A percentile compares a stretch with the other conserved stretches of the same genome.
Evolutionary conservation across 2,113 vertebrate genomes (phyloP).

Genomic region (Mungos mungo): DNA sequence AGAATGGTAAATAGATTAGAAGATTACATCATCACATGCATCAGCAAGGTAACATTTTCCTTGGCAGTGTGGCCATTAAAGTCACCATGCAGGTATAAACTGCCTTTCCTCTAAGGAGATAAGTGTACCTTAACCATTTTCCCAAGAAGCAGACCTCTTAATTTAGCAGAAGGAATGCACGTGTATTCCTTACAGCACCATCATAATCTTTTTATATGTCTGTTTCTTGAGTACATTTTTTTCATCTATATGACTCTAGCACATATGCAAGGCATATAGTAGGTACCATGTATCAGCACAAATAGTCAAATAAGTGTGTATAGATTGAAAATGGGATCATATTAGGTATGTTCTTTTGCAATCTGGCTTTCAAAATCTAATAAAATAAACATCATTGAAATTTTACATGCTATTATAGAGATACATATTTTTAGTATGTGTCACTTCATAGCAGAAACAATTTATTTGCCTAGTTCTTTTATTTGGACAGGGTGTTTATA

Average conservation of each 20-base stretch:
- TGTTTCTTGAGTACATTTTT: background rate
- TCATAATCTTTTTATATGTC: background rate
- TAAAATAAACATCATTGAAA: background rate
- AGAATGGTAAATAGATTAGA: background rate
- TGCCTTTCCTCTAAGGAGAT: background rate
- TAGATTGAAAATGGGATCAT: background rate
- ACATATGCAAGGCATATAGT: background rate
- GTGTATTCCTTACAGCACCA: background rate
- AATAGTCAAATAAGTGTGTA: background rate
- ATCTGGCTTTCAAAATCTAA: slow-evolving; percentile 27
- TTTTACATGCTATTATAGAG: background rate
- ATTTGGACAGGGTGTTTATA: background rate
- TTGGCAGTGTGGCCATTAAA: background rate
- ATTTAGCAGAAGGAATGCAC: background rate
- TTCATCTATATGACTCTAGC: background rate
- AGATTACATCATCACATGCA: background rate
- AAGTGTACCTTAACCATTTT: background rate
- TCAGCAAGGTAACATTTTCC: background rate
- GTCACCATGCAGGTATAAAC: fast-evolving
- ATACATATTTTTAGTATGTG: background rate
- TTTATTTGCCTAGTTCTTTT: background rate
- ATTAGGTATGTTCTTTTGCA: background rate
- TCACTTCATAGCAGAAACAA: background rate
- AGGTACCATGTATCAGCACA: background rate
- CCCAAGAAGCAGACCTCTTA: background rate